These are phyloP conservation scores for Drosophila cardini DNA, from an alignment of 1,140 invertebrate species.

Conservation along the genomic window DNA sequence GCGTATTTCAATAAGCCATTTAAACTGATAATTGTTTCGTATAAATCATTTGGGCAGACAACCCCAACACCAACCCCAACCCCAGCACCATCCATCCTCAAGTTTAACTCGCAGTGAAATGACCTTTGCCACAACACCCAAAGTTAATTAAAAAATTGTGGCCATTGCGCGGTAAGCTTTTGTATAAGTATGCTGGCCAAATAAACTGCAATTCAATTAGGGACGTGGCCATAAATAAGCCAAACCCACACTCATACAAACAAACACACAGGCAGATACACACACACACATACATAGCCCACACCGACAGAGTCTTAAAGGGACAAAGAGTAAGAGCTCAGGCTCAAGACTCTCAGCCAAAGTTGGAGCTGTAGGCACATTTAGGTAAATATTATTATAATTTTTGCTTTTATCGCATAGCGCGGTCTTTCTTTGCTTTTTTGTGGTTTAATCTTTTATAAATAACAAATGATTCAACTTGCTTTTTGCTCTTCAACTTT, in stretches of 20 bases:
- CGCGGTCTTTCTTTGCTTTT: slow-evolving; percentile 49
- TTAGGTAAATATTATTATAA: slow-evolving; percentile 82
- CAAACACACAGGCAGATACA: not conserved
- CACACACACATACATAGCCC: not conserved
- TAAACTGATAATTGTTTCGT: slow-evolving; percentile 80
- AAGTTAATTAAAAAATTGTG: slow-evolving; percentile 83
- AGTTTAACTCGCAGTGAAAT: slow-evolving; percentile 36
- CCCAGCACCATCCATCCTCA: not conserved
- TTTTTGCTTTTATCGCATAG: slow-evolving; percentile 62
- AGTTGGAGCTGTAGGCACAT: slow-evolving; percentile 50
- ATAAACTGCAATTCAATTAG: slow-evolving; percentile 83
- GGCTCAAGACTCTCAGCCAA: not conserved
- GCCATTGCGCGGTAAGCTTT: slow-evolving; percentile 60
- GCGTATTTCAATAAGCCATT: slow-evolving; percentile 79
- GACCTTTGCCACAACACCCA: slow-evolving; percentile 59
- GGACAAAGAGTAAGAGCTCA: slow-evolving; percentile 24
- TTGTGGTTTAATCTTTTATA: slow-evolving; percentile 79
- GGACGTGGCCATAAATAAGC: slow-evolving; percentile 74
- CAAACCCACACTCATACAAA: slow-evolving; percentile 32
- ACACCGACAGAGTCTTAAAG: slow-evolving; percentile 1
- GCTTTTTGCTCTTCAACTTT: slow-evolving; percentile 35
- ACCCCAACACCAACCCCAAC: not conserved
- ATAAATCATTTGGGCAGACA: slow-evolving; percentile 67
- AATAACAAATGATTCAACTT: slow-evolving; percentile 79
- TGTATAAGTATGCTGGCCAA: slow-evolving; percentile 73